Conservation (phyloP, 2,888 invertebrate genomes). For the Rhabditoides inermis region DNA sequence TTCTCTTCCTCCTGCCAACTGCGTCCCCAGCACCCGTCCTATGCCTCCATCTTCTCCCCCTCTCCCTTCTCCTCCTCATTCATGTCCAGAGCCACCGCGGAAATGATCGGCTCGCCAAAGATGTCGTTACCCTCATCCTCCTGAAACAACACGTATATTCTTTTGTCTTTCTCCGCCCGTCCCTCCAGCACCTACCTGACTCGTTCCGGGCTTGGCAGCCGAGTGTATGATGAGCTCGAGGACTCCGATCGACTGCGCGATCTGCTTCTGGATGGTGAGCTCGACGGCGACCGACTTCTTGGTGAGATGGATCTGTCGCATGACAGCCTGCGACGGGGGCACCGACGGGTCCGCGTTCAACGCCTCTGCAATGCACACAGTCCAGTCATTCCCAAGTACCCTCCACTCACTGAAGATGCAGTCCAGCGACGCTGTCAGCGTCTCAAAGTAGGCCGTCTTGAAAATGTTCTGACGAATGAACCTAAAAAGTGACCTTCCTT, state of each 20-base stretch:
- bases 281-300: background rate
- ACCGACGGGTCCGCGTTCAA: background rate
- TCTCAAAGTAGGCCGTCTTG: conserved; percentile 36
- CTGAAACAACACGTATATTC: too few species aligned
- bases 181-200: too few species aligned
- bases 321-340: background rate
- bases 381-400: too few species aligned
- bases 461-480: conserved; percentile 61
- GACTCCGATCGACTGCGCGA: background rate
- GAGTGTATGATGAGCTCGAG: background rate
- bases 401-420: conserved; percentile 27
- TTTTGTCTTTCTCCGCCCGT: too few species aligned
- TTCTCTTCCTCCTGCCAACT: too few species aligned
- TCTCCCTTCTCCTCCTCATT: conserved; percentile 7
- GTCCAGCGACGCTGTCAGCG: conserved; percentile 30
- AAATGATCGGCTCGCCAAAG: conserved; percentile 25
- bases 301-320: too few species aligned
- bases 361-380: background rate
- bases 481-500: too few species aligned
- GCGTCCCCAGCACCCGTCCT: too few species aligned
- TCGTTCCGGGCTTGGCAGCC: too few species aligned
- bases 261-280: background rate
- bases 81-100: conserved; percentile 15
- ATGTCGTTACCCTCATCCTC: conserved; percentile 22
- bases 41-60: background rate